phyloP scores from a whole-genome alignment of 2,888 invertebrate species.

The Tribolium freemani region DNA sequence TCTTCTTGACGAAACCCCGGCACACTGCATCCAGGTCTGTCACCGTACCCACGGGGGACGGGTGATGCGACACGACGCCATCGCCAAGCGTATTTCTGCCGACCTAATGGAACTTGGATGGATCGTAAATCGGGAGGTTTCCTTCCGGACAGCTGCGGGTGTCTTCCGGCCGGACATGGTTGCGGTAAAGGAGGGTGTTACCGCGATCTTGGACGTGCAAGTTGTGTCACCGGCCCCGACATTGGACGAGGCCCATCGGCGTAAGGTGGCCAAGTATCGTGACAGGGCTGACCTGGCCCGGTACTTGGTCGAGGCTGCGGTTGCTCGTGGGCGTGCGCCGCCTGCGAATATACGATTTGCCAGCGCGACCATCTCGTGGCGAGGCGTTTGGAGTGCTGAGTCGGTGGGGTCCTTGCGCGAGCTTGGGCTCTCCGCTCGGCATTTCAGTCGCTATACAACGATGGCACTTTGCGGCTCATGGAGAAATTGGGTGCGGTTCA shows the following conservation, averaged over 20 bases:
- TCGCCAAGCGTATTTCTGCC: neutral
- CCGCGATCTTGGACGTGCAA: neutral
- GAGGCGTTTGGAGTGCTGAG: constrained; percentile 1
- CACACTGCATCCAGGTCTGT: constrained; percentile 15
- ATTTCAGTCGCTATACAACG: neutral
- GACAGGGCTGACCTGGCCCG: neutral
- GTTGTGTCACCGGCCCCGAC: neutral
- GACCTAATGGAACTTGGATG: neutral
- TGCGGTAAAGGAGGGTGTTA: neutral
- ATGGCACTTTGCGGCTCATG: neutral
- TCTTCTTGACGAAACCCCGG: neutral
- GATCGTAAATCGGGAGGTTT: neutral
- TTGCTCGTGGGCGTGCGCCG: neutral
- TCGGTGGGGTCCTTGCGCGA: neutral
- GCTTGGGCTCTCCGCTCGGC: neutral
- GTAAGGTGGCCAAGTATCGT: constrained; percentile 1
- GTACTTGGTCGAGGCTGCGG: neutral
- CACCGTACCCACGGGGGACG: constrained; percentile 4
- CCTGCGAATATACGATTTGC: neutral
- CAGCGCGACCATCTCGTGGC: neutral
- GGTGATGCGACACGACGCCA: neutral
- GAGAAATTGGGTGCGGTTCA: constrained; percentile 1
- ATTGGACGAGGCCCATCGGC: neutral
- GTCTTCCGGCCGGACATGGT: neutral
- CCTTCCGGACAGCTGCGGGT: neutral